Conservation (phyloP, 2,888 invertebrate genomes). For the Tinea pellionella region DNA sequence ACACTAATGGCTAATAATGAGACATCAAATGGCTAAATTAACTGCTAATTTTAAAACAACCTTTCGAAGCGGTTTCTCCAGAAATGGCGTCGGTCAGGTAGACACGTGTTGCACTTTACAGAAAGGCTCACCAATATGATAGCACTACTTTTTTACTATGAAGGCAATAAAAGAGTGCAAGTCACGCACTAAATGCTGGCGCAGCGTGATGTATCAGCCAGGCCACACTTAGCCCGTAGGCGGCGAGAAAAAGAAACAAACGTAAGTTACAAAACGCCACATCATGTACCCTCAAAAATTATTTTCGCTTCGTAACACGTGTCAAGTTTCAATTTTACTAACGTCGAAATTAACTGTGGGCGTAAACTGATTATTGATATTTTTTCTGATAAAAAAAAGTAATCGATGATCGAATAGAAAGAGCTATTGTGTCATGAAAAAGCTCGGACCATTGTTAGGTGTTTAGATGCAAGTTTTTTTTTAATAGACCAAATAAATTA, state of each 20-base stretch:
- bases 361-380: constrained; percentile 68
- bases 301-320: constrained; percentile 66
- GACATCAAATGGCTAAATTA: constrained; percentile 35
- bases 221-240: constrained; percentile 14
- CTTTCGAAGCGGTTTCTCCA: not conserved
- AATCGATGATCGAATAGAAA: constrained; percentile 64
- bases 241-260: constrained; percentile 38
- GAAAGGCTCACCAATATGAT: constrained; percentile 4
- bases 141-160: constrained; percentile 47
- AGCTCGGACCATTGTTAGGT: constrained; percentile 54
- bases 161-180: constrained; percentile 60
- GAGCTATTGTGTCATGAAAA: constrained; percentile 43
- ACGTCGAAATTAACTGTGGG: constrained; percentile 67
- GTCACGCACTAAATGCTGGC: constrained; percentile 32
- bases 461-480: constrained; percentile 40
- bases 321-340: constrained; percentile 66
- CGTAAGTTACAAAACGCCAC: constrained; percentile 55
- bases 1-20: constrained; percentile 32
- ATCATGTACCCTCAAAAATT: constrained; percentile 62
- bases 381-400: constrained; percentile 64
- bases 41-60: constrained; percentile 33
- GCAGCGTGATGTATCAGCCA: constrained; percentile 17
- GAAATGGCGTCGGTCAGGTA: not conserved
- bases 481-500: constrained; percentile 38
- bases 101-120: not conserved